These are phyloP conservation scores for Momotus momota DNA, from an alignment of 2,797 vertebrate genomes.

Conservation along the genomic window DNA sequence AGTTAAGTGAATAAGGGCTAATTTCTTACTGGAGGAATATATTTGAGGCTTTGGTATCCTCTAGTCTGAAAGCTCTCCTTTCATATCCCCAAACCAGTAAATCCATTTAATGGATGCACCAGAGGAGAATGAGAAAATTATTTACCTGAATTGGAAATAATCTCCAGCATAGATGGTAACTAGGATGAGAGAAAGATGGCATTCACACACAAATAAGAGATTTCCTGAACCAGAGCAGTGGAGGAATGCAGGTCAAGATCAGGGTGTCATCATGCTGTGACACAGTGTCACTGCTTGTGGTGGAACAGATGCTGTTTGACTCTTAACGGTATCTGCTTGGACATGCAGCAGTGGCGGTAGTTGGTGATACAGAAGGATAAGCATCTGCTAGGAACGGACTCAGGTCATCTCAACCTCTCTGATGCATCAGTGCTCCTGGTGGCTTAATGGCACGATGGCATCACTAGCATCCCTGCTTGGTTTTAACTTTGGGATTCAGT, in stretches of 20 bases:
- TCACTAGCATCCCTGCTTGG: neutral
- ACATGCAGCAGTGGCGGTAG: neutral
- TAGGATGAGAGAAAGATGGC: neutral
- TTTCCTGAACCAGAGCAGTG: neutral
- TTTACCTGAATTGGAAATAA: neutral
- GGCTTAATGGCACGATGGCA: neutral
- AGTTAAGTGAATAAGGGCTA: neutral
- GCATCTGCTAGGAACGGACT: neutral
- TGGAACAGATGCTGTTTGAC: accelerated
- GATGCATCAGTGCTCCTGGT: neutral
- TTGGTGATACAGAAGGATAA: neutral
- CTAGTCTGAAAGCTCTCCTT: neutral
- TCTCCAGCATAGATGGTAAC: neutral
- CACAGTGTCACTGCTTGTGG: neutral
- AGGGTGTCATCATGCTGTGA: neutral
- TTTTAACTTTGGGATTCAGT: neutral
- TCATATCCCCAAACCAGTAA: neutral
- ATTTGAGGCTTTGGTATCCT: neutral
- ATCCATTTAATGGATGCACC: neutral
- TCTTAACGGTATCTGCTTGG: accelerated
- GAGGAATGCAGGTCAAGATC: neutral
- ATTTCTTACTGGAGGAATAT: neutral
- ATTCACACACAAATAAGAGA: neutral
- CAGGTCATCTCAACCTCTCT: neutral
- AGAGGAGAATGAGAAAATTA: neutral